These are phyloP conservation scores for Lamprotornis superbus DNA, from an alignment of 2,113 vertebrate genomes.

Conservation along the genomic window DNA sequence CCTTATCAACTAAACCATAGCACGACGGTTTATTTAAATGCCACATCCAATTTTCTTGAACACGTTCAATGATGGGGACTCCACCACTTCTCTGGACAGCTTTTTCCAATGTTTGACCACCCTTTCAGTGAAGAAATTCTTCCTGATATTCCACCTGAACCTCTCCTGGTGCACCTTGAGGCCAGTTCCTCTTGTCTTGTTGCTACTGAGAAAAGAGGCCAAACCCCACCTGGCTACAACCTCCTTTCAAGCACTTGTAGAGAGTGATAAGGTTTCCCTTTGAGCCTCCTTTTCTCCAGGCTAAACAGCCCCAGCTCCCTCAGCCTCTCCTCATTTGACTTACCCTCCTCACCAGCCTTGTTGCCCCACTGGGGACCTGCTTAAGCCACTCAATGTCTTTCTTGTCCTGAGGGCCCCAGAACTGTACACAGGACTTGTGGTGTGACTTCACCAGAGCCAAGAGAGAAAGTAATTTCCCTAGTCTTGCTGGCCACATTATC, in stretches of 20 bases:
- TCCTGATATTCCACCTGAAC: neutral
- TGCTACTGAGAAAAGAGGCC: neutral
- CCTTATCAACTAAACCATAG: neutral
- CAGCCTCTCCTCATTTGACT: too few species aligned
- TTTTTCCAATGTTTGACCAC: neutral
- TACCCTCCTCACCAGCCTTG: neutral
- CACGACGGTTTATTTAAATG: neutral
- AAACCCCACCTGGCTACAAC: neutral
- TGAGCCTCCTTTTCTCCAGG: neutral
- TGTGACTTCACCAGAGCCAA: too few species aligned
- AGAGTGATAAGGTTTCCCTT: neutral
- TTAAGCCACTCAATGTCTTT: neutral
- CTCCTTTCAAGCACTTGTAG: neutral
- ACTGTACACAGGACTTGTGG: neutral
- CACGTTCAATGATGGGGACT: neutral
- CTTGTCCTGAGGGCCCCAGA: neutral
- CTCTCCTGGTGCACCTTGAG: neutral
- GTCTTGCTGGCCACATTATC: neutral
- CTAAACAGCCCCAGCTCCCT: neutral
- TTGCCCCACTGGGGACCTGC: neutral
- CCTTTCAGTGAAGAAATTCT: neutral
- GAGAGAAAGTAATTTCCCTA: neutral
- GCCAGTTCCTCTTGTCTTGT: neutral
- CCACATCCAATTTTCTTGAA: neutral
- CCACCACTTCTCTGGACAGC: neutral